These are phyloP conservation scores for Odontamblyopus lacepedii DNA, from an alignment of 2,797 vertebrate species.

Conservation along the genomic window DNA sequence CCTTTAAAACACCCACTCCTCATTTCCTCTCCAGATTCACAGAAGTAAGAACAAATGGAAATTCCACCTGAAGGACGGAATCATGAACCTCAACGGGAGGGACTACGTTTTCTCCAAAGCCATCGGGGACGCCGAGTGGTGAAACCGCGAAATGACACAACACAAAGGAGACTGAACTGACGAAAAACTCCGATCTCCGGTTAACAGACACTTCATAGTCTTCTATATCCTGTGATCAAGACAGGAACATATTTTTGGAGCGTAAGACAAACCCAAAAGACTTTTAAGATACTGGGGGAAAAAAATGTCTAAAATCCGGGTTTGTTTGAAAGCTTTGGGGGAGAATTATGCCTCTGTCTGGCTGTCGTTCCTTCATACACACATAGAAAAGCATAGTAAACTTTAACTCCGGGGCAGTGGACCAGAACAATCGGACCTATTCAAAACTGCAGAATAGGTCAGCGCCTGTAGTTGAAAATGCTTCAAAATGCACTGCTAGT, in stretches of 20 bases:
- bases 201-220: constrained; percentile 68
- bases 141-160: constrained; percentile 59
- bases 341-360: constrained; percentile 34
- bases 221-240: constrained; percentile 71
- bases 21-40: constrained; percentile 85
- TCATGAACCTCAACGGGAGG: constrained; percentile 99
- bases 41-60: constrained; percentile 99
- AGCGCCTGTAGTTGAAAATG: constrained; percentile 46
- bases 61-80: constrained; percentile 99
- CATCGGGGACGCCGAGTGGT: constrained; percentile 99
- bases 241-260: constrained; percentile 44
- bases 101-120: constrained; percentile 99
- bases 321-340: constrained; percentile 44
- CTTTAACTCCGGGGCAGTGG: constrained; percentile 66
- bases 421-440: constrained; percentile 61
- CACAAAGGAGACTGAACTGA: constrained; percentile 49
- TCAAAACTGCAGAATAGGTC: constrained; percentile 43
- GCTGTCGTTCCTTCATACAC: constrained; percentile 18
- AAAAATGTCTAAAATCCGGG: constrained; percentile 14
- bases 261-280: constrained; percentile 62
- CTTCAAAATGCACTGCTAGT: constrained; percentile 51
- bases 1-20: constrained; percentile 46
- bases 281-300: constrained; percentile 48
- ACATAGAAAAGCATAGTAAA: constrained; percentile 43
- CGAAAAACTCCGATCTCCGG: constrained; percentile 56